Conservation (phyloP, 2,113 vertebrate genomes). For the Burhinus oedicnemus region DNA sequence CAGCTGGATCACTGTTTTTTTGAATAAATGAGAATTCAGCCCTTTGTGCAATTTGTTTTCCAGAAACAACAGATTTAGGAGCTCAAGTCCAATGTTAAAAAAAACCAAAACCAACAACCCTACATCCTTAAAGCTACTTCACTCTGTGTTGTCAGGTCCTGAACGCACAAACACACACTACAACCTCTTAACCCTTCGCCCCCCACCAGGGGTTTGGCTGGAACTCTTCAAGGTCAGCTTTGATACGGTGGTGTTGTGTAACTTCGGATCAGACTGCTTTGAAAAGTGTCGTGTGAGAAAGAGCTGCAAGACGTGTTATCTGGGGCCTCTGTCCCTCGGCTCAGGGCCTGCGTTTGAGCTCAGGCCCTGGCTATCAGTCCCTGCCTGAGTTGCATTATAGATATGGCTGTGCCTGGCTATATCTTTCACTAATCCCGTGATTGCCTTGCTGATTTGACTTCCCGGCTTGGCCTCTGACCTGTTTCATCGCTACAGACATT, state of each 20-base stretch:
- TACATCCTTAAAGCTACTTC: neutral
- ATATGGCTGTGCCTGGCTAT: neutral
- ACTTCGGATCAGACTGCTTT: neutral
- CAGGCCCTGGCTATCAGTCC: neutral
- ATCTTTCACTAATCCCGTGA: neutral
- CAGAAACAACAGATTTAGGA: neutral
- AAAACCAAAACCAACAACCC: neutral
- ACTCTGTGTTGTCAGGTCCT: neutral
- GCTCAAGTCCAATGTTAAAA: neutral
- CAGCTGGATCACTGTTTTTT: neutral
- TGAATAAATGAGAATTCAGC: neutral
- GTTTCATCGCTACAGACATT: fast-evolving
- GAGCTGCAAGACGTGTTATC: neutral
- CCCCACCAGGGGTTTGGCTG: neutral
- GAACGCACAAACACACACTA: neutral
- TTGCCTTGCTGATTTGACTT: neutral
- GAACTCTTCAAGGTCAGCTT: neutral
- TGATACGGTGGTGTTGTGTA: neutral
- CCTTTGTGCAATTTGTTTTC: neutral
- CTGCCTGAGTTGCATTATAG: neutral
- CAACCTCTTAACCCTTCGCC: neutral
- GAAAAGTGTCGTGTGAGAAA: neutral
- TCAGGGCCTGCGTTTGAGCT: neutral
- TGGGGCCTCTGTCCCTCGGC: neutral
- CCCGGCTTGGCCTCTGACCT: neutral